phyloP scores from a whole-genome alignment of 2,113 vertebrate species.

The Marcusenius ussheri region DNA sequence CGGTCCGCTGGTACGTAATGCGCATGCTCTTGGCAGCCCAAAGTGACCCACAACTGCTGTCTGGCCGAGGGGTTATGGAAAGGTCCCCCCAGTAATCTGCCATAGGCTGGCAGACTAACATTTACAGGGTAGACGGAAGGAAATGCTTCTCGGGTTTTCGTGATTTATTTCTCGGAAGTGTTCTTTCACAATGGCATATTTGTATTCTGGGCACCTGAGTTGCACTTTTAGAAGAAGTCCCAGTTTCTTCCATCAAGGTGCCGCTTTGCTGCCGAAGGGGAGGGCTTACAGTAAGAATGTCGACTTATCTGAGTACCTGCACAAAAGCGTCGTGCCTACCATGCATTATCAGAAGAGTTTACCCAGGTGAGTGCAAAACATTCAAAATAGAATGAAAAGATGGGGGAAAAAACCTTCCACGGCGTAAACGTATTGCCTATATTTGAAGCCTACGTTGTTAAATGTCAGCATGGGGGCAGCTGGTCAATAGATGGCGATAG shows the following conservation, averaged over 20 bases:
- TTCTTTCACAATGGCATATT: neutral
- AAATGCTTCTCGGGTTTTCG: neutral
- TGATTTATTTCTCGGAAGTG: neutral
- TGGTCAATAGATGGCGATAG: neutral
- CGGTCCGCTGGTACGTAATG: neutral
- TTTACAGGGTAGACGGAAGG: neutral
- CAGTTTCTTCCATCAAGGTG: neutral
- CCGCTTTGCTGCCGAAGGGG: neutral
- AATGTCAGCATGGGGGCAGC: neutral
- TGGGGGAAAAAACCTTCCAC: neutral
- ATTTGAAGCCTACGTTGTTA: neutral
- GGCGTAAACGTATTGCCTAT: neutral
- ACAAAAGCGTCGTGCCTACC: conserved; percentile 80
- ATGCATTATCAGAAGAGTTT: conserved; percentile 95
- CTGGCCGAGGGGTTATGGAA: neutral
- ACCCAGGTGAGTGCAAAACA: conserved; percentile 55
- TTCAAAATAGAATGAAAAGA: neutral
- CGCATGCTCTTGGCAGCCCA: neutral
- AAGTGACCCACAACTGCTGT: neutral
- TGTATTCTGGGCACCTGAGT: neutral
- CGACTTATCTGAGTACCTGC: conserved; percentile 60
- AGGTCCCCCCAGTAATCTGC: neutral
- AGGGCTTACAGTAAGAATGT: conserved; percentile 36
- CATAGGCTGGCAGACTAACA: neutral
- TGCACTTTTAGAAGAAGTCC: neutral